Base-by-base conservation (phyloP, 1,140 invertebrate species). In the Tenebrio molitor region DNA sequence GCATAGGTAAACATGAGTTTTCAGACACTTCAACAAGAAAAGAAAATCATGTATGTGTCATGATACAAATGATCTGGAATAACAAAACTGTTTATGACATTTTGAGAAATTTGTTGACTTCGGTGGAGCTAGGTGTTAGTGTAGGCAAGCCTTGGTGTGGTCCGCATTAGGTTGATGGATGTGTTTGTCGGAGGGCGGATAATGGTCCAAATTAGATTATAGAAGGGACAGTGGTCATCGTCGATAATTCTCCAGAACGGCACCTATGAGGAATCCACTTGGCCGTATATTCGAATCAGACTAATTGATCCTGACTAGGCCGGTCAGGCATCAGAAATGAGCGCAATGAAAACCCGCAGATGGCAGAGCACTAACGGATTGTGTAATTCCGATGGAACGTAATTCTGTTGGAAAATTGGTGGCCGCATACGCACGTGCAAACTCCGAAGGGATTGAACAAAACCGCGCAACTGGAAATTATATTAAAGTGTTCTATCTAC, bases 401-500 rank as follows among this genome's bases (percentile, higher is more conserved):
- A 70, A 70, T 70, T 70, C 73, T 76, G 72, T 70, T 78, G 76
- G 76, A 78, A 78, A 80, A 78, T 77, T 78, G 78, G 74, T 72
- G 74, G 69, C 69, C 76, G 74, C 77, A 74, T 71, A 76, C 77
- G 77, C 78, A 78, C 77, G 77, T 79, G 78, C 74, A 80, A 76
- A 74, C 74, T 77, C 77, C 77, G 73, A 78, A 76, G 78, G 78
- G 78, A 80, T 80, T 78, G 77, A 77, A 72, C 77, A 69, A 78
- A 80, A 80, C 78, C 78, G 76, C 78, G 78, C 74, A 73, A 75
- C 74, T 71, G 76, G 75, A 80, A 80, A 80, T 80, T 78, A 80
- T 80, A 80, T 80, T 80, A 80, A 80, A 78, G 72, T 76, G 74
- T 77, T 77, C 73, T 67, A 53, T 58, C 53, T 36, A 69, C 46